These are phyloP conservation scores for Nudaria mundana DNA, from an alignment of 2,888 invertebrate species.

Conservation along the genomic window DNA sequence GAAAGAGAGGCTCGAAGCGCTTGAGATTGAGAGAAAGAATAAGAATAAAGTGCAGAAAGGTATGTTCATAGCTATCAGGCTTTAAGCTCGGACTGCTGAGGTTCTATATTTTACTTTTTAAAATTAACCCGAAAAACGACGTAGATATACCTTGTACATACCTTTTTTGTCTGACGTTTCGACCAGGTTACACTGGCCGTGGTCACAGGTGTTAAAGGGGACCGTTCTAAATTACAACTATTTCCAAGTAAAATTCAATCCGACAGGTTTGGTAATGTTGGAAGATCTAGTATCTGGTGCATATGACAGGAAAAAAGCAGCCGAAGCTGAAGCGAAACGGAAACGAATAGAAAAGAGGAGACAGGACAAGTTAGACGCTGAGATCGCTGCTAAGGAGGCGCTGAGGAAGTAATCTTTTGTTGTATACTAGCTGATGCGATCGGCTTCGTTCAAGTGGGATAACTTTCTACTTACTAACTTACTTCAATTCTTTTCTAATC, in stretches of 20 bases:
- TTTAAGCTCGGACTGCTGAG: no score
- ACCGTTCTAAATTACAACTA: not conserved
- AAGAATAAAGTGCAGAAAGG: constrained; percentile 61
- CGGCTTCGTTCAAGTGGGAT: no score
- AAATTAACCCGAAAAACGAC: no score
- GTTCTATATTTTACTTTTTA: no score
- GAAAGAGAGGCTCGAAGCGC: constrained; percentile 54
- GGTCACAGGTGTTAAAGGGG: no score
- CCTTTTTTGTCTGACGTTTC: no score
- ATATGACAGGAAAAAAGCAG: constrained; percentile 67
- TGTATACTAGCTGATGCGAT: not conserved
- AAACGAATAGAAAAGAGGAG: constrained; percentile 57
- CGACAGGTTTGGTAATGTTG: constrained; percentile 71
- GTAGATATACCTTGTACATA: no score
- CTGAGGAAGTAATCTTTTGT: constrained; percentile 46
- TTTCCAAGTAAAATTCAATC: no score
- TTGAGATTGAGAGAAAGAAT: constrained; percentile 50
- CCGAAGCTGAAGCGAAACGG: constrained; percentile 55
- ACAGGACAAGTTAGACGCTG: constrained; percentile 52
- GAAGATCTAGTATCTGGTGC: constrained; percentile 82
- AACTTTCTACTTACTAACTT: no score
- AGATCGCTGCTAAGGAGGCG: constrained; percentile 54
- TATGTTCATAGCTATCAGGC: no score
- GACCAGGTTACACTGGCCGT: no score
- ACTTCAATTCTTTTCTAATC: no score